A percentile compares a stretch with the other conserved stretches of the same genome.
These are phyloP conservation scores for Miltochrista miniata DNA, from an alignment of 2,888 invertebrate species.

Conservation along the genomic window DNA sequence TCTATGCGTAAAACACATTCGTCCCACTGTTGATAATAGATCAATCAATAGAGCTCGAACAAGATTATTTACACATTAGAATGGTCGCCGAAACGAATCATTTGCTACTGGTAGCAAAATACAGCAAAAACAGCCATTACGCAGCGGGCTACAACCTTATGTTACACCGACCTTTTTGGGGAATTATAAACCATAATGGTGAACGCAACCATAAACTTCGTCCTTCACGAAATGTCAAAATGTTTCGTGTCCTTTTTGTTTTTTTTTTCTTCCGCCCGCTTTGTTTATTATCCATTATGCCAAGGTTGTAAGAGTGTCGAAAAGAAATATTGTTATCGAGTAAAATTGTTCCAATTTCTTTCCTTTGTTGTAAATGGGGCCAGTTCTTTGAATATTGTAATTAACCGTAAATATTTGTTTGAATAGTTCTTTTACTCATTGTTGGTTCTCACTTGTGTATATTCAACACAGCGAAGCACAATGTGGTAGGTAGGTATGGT, in stretches of 20 bases:
- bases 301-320: constrained; percentile 43
- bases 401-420: constrained; percentile 30
- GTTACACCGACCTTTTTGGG: constrained; percentile 62
- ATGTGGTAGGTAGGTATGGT: too few relatives aligned
- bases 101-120: constrained; percentile 74
- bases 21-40: constrained; percentile 44
- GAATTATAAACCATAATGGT: constrained; percentile 59
- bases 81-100: constrained; percentile 77
- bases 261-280: constrained; percentile 40
- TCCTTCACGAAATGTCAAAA: constrained; percentile 64
- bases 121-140: constrained; percentile 50
- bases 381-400: constrained; percentile 31
- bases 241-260: constrained; percentile 62
- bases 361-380: constrained; percentile 44
- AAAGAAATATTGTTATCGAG: constrained; percentile 39
- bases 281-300: constrained; percentile 57
- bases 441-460: background rate
- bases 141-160: constrained; percentile 63
- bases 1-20: constrained; percentile 45
- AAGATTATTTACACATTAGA: constrained; percentile 75
- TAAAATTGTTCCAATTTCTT: constrained; percentile 75
- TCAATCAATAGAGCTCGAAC: constrained; percentile 42
- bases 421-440: background rate
- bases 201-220: constrained; percentile 67
- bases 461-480: too few relatives aligned